Evolutionary conservation across 1,140 invertebrate species (phyloP).

Genomic region (Drosophila nigromelanica): DNA sequence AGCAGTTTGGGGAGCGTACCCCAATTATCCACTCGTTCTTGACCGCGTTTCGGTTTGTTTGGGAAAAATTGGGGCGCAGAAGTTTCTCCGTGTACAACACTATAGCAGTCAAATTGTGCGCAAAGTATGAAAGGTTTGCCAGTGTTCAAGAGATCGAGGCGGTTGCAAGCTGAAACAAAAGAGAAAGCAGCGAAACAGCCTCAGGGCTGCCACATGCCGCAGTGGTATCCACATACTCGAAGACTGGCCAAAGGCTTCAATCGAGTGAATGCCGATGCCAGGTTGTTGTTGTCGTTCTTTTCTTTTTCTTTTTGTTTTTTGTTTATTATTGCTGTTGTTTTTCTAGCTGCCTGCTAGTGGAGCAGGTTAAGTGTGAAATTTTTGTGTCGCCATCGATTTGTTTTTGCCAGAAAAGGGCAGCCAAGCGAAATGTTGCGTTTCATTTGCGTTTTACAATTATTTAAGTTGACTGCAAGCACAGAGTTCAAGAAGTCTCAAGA

Average conservation of each 20-base stretch:
- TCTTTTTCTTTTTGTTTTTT: neutral
- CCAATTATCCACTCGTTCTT: neutral
- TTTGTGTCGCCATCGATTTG: constrained; percentile 49
- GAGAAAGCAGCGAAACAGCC: constrained; percentile 1
- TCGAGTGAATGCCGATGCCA: constrained; percentile 55
- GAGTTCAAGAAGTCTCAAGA: neutral
- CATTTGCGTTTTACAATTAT: constrained; percentile 67
- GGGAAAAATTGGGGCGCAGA: neutral
- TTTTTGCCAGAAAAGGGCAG: constrained; percentile 28
- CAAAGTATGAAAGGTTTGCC: constrained; percentile 1
- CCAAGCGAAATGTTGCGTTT: constrained; percentile 55
- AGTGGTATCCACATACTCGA: constrained; percentile 32
- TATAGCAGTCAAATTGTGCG: constrained; percentile 3
- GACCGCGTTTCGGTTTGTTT: constrained; percentile 2
- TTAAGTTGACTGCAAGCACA: constrained; percentile 40
- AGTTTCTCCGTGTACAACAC: neutral
- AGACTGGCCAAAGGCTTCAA: constrained; percentile 18
- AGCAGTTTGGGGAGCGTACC: neutral
- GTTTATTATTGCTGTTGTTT: neutral
- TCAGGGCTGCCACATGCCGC: constrained; percentile 23
- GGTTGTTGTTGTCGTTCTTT: constrained; percentile 18
- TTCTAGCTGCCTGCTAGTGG: constrained; percentile 46
- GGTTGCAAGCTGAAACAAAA: constrained; percentile 33
- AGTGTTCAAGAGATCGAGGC: constrained; percentile 9
- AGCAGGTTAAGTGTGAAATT: constrained; percentile 76